A percentile compares a stretch with the other conserved stretches of the same genome.
Conservation (phyloP, 1,140 invertebrate genomes). For the Mylabris phalerata region DNA sequence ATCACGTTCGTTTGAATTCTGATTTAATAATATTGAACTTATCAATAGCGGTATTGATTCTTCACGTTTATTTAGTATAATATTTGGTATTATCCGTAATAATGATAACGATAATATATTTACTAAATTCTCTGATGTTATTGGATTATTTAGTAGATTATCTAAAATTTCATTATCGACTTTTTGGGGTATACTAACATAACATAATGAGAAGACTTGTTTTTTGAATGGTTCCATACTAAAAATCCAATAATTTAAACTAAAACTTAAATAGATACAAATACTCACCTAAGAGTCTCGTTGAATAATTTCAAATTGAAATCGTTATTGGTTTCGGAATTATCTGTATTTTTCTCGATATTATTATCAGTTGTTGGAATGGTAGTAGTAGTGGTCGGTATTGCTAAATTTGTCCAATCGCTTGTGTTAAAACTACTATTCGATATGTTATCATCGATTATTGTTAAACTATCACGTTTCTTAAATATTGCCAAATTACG, state of each 20-base stretch:
- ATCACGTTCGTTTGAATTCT: slow-evolving; percentile 54
- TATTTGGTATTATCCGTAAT: slow-evolving; percentile 61
- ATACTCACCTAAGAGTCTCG: not conserved
- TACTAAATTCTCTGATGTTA: slow-evolving; percentile 42
- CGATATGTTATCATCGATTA: slow-evolving; percentile 33
- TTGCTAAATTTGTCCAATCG: slow-evolving; percentile 35
- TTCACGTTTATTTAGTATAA: slow-evolving; percentile 62
- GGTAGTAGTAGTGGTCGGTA: not conserved
- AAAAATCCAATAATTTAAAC: not conserved
- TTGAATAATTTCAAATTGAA: no score
- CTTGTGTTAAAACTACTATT: slow-evolving; percentile 35
- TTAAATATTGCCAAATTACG: slow-evolving; percentile 23
- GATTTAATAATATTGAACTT: slow-evolving; percentile 57
- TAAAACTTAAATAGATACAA: not conserved
- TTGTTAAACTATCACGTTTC: slow-evolving; percentile 19
- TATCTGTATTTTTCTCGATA: slow-evolving; percentile 8
- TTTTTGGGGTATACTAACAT: slow-evolving; percentile 37
- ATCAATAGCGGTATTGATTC: slow-evolving; percentile 68
- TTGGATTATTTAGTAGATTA: slow-evolving; percentile 42
- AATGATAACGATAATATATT: slow-evolving; percentile 46
- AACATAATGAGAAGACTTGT: slow-evolving; percentile 46
- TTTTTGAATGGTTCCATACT: slow-evolving; percentile 41
- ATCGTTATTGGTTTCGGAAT: not conserved
- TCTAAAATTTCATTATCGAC: slow-evolving; percentile 38
- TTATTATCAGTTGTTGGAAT: slow-evolving; percentile 5